Conservation (phyloP, 2,113 vertebrate species). For the Pterocles burchelli region DNA sequence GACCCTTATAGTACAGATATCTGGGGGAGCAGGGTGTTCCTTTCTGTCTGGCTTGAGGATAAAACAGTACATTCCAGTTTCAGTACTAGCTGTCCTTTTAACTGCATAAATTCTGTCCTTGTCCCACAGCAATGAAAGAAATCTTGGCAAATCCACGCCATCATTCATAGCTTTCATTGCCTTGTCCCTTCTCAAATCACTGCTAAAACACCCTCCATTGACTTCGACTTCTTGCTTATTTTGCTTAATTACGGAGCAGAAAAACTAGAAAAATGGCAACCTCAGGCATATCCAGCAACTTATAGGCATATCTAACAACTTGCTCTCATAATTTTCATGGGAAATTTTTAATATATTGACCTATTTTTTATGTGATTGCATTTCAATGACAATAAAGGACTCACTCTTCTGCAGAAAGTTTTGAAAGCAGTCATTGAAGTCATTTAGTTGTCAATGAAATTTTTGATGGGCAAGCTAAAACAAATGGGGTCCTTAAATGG, state of each 20-base stretch:
- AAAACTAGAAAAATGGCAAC: neutral
- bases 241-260: neutral
- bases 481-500: neutral
- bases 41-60: constrained; percentile 44
- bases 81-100: constrained; percentile 53
- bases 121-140: neutral
- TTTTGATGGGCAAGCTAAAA: neutral
- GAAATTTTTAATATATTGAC: neutral
- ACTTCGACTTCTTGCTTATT: neutral
- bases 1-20: neutral
- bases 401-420: neutral
- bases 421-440: neutral
- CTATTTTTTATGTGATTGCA: neutral
- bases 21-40: neutral
- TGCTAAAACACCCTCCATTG: neutral
- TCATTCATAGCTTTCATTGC: constrained; percentile 23
- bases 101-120: constrained; percentile 42
- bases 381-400: neutral
- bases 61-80: constrained; percentile 55
- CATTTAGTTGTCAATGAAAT: neutral
- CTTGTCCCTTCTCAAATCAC: neutral
- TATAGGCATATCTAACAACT: neutral
- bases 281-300: neutral
- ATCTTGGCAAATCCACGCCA: neutral
- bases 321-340: neutral